A percentile compares a stretch with the other conserved stretches of the same genome.
Conservation (phyloP, 2,888 invertebrate genomes). For the Polyommatus iphigenia region DNA sequence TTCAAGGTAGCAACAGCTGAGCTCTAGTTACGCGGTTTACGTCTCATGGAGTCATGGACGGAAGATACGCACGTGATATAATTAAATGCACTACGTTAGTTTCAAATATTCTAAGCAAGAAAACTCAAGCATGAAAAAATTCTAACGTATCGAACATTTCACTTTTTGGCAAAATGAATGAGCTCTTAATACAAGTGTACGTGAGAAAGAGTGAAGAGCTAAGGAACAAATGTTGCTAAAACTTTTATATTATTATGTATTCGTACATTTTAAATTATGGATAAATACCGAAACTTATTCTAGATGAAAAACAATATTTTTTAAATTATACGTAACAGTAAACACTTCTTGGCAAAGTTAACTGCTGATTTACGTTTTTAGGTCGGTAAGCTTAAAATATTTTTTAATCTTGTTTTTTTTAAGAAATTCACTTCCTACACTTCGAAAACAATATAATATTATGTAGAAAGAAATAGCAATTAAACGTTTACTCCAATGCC, state of each 20-base stretch:
- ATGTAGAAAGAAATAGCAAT: not conserved
- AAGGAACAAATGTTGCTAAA: too few relatives aligned
- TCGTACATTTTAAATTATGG: not conserved
- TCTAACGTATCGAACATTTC: not conserved
- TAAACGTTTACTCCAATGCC: not conserved
- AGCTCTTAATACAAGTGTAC: too few relatives aligned
- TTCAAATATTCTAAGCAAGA: not conserved
- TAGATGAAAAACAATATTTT: conserved; percentile 5
- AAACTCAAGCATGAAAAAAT: not conserved
- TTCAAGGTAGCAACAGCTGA: conserved; percentile 29
- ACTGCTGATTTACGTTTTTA: conserved; percentile 12
- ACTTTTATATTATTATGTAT: not conserved
- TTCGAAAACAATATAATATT: not conserved
- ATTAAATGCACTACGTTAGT: not conserved
- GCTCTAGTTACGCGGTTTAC: conserved; percentile 26
- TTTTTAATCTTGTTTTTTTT: not conserved
- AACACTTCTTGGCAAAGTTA: conserved; percentile 23
- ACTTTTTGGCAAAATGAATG: not conserved
- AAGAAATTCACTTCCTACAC: conserved; percentile 20
- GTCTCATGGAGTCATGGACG: conserved; percentile 11
- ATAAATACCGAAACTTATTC: not conserved
- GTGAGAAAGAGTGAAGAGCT: too few relatives aligned
- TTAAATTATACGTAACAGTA: conserved; percentile 4
- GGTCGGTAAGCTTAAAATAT: conserved; percentile 15
- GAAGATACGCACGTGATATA: conserved; percentile 1